Conservation (phyloP, 2,113 vertebrate genomes). For the Catharus bicknelli region DNA sequence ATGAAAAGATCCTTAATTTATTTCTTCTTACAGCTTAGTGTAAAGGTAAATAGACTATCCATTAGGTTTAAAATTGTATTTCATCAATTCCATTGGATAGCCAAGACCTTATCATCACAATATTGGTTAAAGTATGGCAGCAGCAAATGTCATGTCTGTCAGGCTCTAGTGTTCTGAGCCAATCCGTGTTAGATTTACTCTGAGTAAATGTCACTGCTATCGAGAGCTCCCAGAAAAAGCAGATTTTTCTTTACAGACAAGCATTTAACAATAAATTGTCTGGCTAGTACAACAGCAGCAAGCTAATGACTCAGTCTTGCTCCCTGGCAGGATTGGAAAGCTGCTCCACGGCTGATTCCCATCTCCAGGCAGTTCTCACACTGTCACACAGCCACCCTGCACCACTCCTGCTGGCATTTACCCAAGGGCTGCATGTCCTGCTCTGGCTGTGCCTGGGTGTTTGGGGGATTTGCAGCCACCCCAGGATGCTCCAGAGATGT, state of each 20-base stretch:
- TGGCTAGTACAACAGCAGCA: slow-evolving; percentile 60
- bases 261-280: slow-evolving; percentile 74
- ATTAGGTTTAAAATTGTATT: slow-evolving; percentile 75
- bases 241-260: slow-evolving; percentile 71
- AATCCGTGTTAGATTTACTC: slow-evolving; percentile 74
- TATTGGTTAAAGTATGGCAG: slow-evolving; percentile 73
- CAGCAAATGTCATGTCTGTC: slow-evolving; percentile 79
- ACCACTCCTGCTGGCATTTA: not conserved
- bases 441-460: accelerated
- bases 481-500: not conserved
- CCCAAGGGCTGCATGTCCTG: not conserved
- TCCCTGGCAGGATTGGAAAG: slow-evolving; percentile 22
- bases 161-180: slow-evolving; percentile 65
- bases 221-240: slow-evolving; percentile 67
- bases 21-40: slow-evolving; percentile 70
- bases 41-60: slow-evolving; percentile 74
- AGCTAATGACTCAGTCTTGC: slow-evolving; percentile 63
- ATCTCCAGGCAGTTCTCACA: not conserved
- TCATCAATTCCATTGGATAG: slow-evolving; percentile 70
- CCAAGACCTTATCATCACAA: slow-evolving; percentile 74
- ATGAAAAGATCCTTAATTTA: slow-evolving; percentile 67
- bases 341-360: slow-evolving; percentile 11
- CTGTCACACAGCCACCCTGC: not conserved
- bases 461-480: not conserved
- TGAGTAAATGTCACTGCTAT: slow-evolving; percentile 79